A percentile compares a stretch with the other conserved stretches of the same genome.
Evolutionary conservation across 2,797 vertebrate genomes (phyloP).

Genomic region (Hydrophis major): DNA sequence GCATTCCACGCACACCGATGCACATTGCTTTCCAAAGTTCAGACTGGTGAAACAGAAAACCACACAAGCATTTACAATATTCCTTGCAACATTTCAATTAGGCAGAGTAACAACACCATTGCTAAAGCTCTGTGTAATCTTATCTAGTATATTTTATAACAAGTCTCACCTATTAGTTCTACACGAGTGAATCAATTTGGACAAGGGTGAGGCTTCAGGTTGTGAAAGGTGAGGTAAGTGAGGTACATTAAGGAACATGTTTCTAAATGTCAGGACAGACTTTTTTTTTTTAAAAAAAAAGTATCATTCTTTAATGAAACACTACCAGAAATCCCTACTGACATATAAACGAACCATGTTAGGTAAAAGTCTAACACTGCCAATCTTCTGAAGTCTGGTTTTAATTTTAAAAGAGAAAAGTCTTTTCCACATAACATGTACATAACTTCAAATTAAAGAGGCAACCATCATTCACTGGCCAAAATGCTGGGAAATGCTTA

Average conservation of each 20-base stretch:
- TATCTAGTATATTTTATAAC: conserved; percentile 21
- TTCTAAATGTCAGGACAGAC: conserved; percentile 32
- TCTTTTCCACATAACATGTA: neutral
- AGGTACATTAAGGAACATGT: conserved; percentile 41
- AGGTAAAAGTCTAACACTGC: neutral
- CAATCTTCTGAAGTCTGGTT: neutral
- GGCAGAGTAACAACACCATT: neutral
- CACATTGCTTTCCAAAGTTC: neutral
- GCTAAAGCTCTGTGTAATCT: fast-evolving
- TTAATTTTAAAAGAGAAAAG: neutral
- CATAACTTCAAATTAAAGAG: neutral
- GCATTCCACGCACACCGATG: neutral
- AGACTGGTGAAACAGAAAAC: fast-evolving
- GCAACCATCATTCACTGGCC: neutral
- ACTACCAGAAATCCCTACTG: neutral
- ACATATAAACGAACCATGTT: neutral
- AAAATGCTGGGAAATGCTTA: neutral
- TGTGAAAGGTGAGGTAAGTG: conserved; percentile 52
- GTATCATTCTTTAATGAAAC: neutral
- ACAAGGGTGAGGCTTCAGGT: conserved; percentile 54
- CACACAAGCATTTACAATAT: neutral
- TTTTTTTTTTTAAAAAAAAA: too few relatives aligned
- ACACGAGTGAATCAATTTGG: conserved; percentile 34
- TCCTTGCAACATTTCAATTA: fast-evolving
- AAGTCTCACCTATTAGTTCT: conserved; percentile 25